Evolutionary conservation across 2,888 invertebrate genomes (phyloP).

Genomic region (Chalcis sispes): DNA sequence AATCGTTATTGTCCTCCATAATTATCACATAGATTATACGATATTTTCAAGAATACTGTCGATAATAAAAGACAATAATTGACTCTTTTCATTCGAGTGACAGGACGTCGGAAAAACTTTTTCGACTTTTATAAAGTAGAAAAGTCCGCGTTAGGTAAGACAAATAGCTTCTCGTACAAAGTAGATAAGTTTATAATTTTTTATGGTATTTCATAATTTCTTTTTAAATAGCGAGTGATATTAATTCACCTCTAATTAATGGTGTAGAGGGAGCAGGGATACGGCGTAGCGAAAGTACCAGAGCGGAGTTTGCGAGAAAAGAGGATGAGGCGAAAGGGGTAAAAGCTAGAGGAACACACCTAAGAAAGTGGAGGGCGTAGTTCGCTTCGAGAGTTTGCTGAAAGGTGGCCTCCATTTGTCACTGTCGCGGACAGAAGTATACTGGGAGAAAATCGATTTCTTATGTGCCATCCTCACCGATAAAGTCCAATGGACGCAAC

Average conservation of each 20-base stretch:
- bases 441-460: conserved; percentile 72
- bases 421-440: conserved; percentile 74
- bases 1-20: no score
- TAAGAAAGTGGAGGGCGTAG: conserved; percentile 66
- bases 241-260: conserved; percentile 71
- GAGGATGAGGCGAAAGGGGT: neutral
- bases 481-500: conserved; percentile 58
- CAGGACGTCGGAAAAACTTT: no score
- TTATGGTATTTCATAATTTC: conserved; percentile 28
- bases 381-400: conserved; percentile 67
- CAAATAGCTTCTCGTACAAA: conserved; percentile 32
- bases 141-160: conserved; percentile 31
- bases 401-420: conserved; percentile 73
- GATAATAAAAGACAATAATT: no score
- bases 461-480: conserved; percentile 64
- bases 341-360: conserved; percentile 55
- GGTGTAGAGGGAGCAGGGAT: conserved; percentile 49
- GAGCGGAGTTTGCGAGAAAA: conserved; percentile 7
- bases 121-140: no score
- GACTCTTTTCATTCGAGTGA: no score
- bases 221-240: conserved; percentile 55
- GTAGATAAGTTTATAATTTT: conserved; percentile 46
- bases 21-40: no score
- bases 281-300: conserved; percentile 17
- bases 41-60: no score